Evolutionary conservation across 2,797 vertebrate genomes (phyloP).

Genomic region (Choloepus didactylus): DNA sequence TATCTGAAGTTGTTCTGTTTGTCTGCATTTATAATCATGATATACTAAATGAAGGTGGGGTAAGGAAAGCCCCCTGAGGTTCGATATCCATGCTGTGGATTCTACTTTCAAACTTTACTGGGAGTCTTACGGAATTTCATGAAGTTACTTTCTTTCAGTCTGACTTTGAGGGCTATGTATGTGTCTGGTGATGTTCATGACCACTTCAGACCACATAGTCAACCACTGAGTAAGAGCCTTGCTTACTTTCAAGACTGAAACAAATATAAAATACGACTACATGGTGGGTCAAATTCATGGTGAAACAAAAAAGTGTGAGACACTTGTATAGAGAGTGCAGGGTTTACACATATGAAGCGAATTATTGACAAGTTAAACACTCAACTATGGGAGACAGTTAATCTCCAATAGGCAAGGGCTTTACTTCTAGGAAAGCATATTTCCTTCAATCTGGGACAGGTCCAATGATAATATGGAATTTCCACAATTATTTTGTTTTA

Average conservation of each 20-base stretch:
- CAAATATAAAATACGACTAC: neutral
- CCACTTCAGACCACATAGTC: neutral
- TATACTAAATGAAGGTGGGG: neutral
- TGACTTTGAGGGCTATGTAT: neutral
- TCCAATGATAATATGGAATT: constrained; percentile 81
- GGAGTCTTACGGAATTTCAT: neutral
- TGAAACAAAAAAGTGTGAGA: neutral
- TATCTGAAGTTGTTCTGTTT: neutral
- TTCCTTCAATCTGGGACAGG: constrained; percentile 73
- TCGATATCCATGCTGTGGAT: neutral
- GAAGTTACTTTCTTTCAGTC: neutral
- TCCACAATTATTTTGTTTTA: constrained; percentile 80
- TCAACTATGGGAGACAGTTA: neutral
- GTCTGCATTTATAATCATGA: neutral
- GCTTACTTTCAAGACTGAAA: constrained; percentile 31
- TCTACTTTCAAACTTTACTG: neutral
- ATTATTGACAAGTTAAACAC: constrained; percentile 62
- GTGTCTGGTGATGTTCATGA: neutral
- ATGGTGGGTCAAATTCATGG: neutral
- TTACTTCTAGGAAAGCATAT: constrained; percentile 79
- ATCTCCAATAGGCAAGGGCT: constrained; percentile 47
- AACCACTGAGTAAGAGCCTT: neutral
- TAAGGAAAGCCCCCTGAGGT: neutral
- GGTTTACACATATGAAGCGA: constrained; percentile 51
- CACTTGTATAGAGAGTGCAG: neutral